Evolutionary conservation across 35 echinoderm and acorn worm genomes (phyloP), one percentile per base, ranked within the genome.

Genomic region (Patiria miniata): DNA sequence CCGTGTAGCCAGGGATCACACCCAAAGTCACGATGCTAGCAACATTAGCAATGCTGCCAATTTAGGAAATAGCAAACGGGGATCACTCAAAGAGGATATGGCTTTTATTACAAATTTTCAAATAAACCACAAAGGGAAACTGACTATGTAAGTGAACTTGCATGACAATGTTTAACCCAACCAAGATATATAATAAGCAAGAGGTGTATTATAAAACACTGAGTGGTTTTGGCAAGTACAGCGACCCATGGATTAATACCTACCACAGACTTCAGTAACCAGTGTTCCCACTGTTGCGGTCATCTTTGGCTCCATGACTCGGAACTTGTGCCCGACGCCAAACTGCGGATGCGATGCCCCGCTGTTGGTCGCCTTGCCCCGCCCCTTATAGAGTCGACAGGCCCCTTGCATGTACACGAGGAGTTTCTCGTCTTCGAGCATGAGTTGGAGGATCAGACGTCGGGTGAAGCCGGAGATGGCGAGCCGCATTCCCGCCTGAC

Each of bases 351-450:
- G 42, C 83, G 89, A 86, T 86, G 93, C 81, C 78, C 61, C 30
- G 52, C 51, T 78, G 52, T 82, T 23, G 79, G 57, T 52, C 36
- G 51, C 78, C 36, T 61, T 33, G 65, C 65, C 26, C 3, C 53
- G 56, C 28, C 81, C 86, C 79, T 92, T 92, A 51, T 95, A 77
- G 60, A 99, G 83, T 19, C 90, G 86, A 61, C 93, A 92, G 14
- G 86, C 65, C 36, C 89, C 86, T 34, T 89, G 87, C 39, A 99
- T 42, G 32, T 83, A 86, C 52, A 94, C 81, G 3, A 83, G 58
- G 29, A 92, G 42, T 77, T 83, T 92, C 89, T 99, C 96, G 85
- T 99, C 96, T 56, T 99, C 96, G 50, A 99, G 77, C 96, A 99
- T 99, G 37, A 99, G 80, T 86, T 94, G 93, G 52, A 99, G 61